Conservation (phyloP, 2,797 vertebrate genomes). For the Tadarida brasiliensis region DNA sequence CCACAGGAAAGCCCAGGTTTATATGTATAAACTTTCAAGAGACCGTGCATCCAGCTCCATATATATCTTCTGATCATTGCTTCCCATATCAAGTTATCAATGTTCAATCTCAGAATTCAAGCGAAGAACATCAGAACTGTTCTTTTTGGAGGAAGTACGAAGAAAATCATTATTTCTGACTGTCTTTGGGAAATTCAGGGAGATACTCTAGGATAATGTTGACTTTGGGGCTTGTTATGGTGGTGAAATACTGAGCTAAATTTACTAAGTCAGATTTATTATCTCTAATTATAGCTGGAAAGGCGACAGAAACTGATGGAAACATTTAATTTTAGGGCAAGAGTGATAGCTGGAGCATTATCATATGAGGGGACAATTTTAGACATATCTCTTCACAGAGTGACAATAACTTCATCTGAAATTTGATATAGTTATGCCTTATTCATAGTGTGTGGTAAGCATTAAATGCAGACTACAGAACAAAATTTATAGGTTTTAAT, state of each 20-base stretch:
- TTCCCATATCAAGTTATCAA: neutral
- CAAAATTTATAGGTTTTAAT: slow-evolving; percentile 5
- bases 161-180: neutral
- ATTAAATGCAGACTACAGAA: neutral
- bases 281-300: slow-evolving; percentile 1
- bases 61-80: neutral
- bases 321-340: slow-evolving; percentile 25
- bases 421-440: neutral
- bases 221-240: neutral
- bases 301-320: neutral
- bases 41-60: neutral
- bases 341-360: slow-evolving; percentile 38
- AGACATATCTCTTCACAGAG: slow-evolving; percentile 8
- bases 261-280: slow-evolving; percentile 29
- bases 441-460: neutral
- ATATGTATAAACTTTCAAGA: neutral
- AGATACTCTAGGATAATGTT: neutral
- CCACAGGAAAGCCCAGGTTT: neutral
- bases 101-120: slow-evolving; percentile 29
- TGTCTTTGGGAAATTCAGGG: neutral
- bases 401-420: neutral
- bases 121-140: neutral
- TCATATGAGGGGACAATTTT: neutral
- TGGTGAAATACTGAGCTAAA: slow-evolving; percentile 28
- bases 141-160: neutral